Evolutionary conservation across 2,888 invertebrate genomes (phyloP), one percentile per base, ranked within the genome.

Genomic region (Pachydiplax longipennis): DNA sequence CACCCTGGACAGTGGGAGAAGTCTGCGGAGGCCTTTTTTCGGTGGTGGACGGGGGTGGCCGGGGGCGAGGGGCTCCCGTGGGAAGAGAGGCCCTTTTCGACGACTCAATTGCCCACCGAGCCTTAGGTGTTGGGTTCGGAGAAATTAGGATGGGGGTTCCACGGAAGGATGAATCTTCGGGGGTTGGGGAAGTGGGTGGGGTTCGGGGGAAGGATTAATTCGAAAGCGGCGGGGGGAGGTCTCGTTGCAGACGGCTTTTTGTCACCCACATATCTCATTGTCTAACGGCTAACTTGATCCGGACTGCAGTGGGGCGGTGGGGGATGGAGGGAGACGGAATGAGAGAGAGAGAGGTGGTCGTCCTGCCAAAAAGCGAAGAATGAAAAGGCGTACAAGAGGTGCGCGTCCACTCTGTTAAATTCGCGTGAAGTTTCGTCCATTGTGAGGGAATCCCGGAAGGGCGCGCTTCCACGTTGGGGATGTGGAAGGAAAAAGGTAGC

Each of bases 51-150:
- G 35, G 31, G 61, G 87, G 6, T 37, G 6, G 87, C 87, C 58
- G 10, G 61, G 6, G 83, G 53, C 58, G 35, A 37, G 40, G 37
- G 37, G 87, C 87, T 87, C 61, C 87, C 87, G 87, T 87, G 87
- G 87, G 87, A 87, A 87, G 83, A 87, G 83, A 58, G 22, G 87
- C 37, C 35, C 48, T 87, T 87, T 65, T 87, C 22, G 87, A 87
- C 87, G 87, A 35, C 87, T 87, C 87, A 87, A 87, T 87, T 87
- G 87, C 87, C 87, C 87, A 22, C 58, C 58, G 37, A 31, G 35
- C 61, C 35, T 10, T 65, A 58, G 87, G 37, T 87, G 61, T 61
- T 61, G 37, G 87, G 87, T 87, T 40, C 61, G 61, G 87, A 61
- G 35, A 87, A 87, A 87, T 87, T 87, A 87, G 87, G 87, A 37